Conservation (phyloP, 2,888 invertebrate genomes). For the Lithophane socia region DNA sequence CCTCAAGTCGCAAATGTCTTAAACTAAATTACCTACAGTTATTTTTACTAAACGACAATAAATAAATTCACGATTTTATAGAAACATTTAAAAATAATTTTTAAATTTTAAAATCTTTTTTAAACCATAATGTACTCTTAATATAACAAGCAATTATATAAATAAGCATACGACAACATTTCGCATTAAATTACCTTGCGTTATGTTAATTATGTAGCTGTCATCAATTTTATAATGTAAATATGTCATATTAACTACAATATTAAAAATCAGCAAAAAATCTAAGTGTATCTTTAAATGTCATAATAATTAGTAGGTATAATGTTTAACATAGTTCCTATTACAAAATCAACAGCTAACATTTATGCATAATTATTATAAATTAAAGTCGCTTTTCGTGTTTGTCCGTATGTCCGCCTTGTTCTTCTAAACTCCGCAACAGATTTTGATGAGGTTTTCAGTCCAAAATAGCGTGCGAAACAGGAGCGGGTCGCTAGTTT, state of each 20-base stretch:
- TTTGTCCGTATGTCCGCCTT: too few relatives aligned
- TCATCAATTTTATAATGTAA: conserved; percentile 1
- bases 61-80: conserved; percentile 12
- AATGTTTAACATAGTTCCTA: not conserved
- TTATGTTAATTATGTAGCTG: not conserved
- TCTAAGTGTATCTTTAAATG: conserved; percentile 1
- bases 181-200: conserved; percentile 4
- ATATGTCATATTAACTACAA: not conserved
- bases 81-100: not conserved
- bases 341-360: not conserved
- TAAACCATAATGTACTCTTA: conserved; percentile 1
- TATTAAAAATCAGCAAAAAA: not conserved
- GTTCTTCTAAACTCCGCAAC: too few relatives aligned
- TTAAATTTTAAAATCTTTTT: conserved; percentile 2
- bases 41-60: conserved; percentile 2
- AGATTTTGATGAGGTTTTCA: too few relatives aligned
- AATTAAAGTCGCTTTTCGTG: too few relatives aligned
- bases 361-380: too few relatives aligned
- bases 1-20: not conserved
- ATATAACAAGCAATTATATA: not conserved
- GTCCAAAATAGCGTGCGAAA: too few relatives aligned
- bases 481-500: too few relatives aligned
- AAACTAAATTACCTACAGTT: not conserved
- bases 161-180: not conserved
- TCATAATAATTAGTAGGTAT: not conserved